Evolutionary conservation across 2,113 vertebrate genomes (phyloP).

Genomic region (Tragelaphus strepsiceros): DNA sequence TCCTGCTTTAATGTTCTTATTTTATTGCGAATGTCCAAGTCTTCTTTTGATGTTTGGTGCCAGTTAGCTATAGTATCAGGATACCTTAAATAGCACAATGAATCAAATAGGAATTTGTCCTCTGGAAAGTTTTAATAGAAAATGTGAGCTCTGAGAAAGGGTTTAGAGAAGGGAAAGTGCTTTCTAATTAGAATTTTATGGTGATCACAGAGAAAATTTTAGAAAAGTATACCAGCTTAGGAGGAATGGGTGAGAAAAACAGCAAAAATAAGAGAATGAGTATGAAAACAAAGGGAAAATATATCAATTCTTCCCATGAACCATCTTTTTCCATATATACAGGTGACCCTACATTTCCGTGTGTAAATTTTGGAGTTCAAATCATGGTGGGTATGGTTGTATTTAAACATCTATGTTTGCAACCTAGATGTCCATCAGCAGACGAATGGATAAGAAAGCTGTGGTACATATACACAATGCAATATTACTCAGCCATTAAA

Average conservation of each 20-base stretch:
- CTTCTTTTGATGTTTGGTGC: neutral
- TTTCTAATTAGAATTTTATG: neutral
- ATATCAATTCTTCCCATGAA: neutral
- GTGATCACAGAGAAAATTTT: neutral
- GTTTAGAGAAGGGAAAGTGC: neutral
- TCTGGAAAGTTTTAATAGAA: neutral
- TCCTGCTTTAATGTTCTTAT: neutral
- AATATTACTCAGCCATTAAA: no score
- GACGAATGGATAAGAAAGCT: no score
- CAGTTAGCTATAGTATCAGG: neutral
- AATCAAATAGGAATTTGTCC: neutral
- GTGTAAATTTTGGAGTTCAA: neutral
- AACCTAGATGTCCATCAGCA: no score
- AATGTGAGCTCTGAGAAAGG: neutral
- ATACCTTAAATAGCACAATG: neutral
- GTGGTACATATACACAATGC: no score
- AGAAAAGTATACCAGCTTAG: neutral
- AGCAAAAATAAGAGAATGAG: neutral
- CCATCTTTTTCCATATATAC: neutral
- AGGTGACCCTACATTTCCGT: neutral
- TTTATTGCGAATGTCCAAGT: neutral
- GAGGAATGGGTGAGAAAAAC: neutral
- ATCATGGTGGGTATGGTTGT: neutral
- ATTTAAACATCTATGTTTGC: neutral
- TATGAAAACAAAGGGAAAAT: neutral